phyloP scores from a whole-genome alignment of 2,113 vertebrate species.

The Nerophis ophidion region DNA sequence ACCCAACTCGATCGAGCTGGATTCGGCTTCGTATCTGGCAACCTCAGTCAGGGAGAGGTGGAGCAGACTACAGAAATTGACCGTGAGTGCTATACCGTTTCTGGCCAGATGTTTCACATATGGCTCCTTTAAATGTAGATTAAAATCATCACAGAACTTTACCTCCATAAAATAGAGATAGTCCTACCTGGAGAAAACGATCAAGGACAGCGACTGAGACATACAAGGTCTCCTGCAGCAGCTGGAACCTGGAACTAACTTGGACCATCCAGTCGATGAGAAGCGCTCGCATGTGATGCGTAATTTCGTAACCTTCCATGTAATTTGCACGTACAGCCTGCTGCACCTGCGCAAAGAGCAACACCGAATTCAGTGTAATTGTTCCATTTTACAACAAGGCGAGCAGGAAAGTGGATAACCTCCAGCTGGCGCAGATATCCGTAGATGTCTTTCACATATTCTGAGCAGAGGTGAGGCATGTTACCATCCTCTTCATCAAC shows the following conservation, averaged over 20 bases:
- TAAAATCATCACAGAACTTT: too few species aligned
- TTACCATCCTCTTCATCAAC: slow-evolving; percentile 79
- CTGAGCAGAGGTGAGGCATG: slow-evolving; percentile 85
- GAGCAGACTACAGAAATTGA: too few species aligned
- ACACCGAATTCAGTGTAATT: background rate
- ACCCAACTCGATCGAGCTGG: too few species aligned
- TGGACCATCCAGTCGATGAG: slow-evolving; percentile 95
- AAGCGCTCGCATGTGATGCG: slow-evolving; percentile 82
- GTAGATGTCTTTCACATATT: slow-evolving; percentile 92
- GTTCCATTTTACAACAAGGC: background rate
- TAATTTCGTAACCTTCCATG: slow-evolving; percentile 80
- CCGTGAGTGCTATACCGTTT: too few species aligned
- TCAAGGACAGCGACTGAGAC: slow-evolving; percentile 87
- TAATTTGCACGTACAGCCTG: slow-evolving; percentile 75
- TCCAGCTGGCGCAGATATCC: slow-evolving; percentile 81
- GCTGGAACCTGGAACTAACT: slow-evolving; percentile 87
- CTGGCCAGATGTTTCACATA: background rate
- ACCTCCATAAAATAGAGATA: too few species aligned
- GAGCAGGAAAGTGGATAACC: slow-evolving; percentile 47
- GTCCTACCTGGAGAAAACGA: slow-evolving; percentile 82
- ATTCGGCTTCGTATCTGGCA: too few species aligned
- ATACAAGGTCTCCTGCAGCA: slow-evolving; percentile 91
- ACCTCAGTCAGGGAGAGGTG: too few species aligned
- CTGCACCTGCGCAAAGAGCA: slow-evolving; percentile 66
- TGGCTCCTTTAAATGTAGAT: too few species aligned